These are phyloP conservation scores for Vanessa cardui DNA, from an alignment of 2,888 invertebrate genomes.

Conservation along the genomic window DNA sequence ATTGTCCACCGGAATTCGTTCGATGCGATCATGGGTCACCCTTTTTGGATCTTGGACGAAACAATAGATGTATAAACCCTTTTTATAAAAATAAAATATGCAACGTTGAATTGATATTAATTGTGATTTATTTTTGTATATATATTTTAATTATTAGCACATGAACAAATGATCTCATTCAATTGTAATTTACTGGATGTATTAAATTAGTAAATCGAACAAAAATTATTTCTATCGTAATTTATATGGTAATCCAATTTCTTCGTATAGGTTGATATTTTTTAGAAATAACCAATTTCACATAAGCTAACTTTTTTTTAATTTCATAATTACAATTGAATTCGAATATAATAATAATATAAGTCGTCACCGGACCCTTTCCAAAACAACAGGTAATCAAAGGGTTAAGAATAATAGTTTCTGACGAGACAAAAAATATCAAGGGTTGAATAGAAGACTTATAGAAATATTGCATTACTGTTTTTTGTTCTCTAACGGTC, in stretches of 20 bases:
- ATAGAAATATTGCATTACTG: slow-evolving; percentile 56
- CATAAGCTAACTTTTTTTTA: no score
- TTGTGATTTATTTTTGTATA: neutral
- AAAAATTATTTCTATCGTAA: no score
- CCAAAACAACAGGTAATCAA: slow-evolving; percentile 73
- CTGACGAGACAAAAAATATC: slow-evolving; percentile 54
- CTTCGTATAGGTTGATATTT: no score
- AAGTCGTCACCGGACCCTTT: slow-evolving; percentile 34
- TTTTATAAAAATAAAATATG: slow-evolving; percentile 18
- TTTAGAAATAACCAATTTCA: no score
- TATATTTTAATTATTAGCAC: neutral
- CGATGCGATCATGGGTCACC: slow-evolving; percentile 59
- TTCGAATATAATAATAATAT: slow-evolving; percentile 27
- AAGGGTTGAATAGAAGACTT: slow-evolving; percentile 67
- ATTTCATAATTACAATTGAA: neutral
- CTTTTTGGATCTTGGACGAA: slow-evolving; percentile 42
- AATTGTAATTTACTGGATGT: no score
- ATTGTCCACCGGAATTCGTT: slow-evolving; percentile 73
- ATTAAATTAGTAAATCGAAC: no score
- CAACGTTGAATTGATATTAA: neutral
- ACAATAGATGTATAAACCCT: slow-evolving; percentile 36
- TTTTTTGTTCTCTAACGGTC: slow-evolving; percentile 56
- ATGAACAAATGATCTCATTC: no score
- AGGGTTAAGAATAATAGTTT: slow-evolving; percentile 69
- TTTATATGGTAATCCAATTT: no score